Percentiles rank a stretch among this genome's conserved stretches.
phyloP scores from a whole-genome alignment of 2,113 vertebrate species.

The Gnathonemus longibarbis region DNA sequence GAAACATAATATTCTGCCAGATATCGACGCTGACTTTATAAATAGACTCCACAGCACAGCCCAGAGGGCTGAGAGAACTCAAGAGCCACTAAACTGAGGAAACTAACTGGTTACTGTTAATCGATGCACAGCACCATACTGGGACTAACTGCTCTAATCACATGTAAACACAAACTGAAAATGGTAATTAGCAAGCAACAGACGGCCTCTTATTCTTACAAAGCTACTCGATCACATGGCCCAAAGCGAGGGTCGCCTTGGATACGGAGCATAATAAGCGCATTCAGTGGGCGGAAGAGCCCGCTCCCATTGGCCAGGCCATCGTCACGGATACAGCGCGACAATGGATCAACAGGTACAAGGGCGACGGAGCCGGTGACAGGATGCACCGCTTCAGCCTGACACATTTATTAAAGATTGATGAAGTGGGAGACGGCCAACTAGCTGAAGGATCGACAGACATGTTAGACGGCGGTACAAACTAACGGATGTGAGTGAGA shows the following conservation, averaged over 20 bases:
- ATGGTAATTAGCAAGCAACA: conserved; percentile 45
- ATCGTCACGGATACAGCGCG: conserved; percentile 22
- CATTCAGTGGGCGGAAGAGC: conserved; percentile 38
- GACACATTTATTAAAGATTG: conserved; percentile 56
- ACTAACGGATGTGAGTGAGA: not conserved
- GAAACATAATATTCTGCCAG: conserved; percentile 27
- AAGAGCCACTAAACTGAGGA: not conserved
- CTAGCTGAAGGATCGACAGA: not conserved
- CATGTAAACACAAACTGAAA: conserved; percentile 31
- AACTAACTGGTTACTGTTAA: not conserved
- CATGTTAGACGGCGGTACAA: not conserved
- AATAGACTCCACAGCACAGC: not conserved
- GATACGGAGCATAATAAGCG: conserved; percentile 40
- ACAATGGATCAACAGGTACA: conserved; percentile 34
- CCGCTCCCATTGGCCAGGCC: conserved; percentile 30
- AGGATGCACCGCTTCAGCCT: conserved; percentile 47
- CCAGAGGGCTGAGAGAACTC: not conserved
- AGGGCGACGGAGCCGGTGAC: conserved; percentile 41
- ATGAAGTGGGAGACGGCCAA: conserved; percentile 42
- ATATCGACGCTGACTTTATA: not conserved
- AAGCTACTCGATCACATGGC: conserved; percentile 48
- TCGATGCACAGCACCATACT: conserved; percentile 1
- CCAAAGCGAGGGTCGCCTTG: conserved; percentile 37
- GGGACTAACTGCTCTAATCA: conserved; percentile 33
- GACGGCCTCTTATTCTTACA: conserved; percentile 38